Evolutionary conservation across 2,888 invertebrate genomes (phyloP), one percentile per base, ranked within the genome.

Genomic region (Pinctada fucata): DNA sequence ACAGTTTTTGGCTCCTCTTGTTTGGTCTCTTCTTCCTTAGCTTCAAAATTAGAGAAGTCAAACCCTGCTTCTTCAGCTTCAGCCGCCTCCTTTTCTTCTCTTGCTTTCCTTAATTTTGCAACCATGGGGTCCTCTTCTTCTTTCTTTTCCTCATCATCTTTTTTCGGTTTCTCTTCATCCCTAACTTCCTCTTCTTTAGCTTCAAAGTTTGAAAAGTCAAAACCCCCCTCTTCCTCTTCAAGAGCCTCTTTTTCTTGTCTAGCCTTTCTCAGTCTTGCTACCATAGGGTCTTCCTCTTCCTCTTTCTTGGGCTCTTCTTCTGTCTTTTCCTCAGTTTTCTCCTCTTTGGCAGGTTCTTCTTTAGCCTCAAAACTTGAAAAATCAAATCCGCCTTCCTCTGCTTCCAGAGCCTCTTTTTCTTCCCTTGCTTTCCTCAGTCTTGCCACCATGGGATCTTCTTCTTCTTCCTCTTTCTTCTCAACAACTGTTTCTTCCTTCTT

Each of bases 31-130:
- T 64, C 48, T 2, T 58, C 66, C 16, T 71, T 48, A 13, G 65
- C 48, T 58, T 48, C 51, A 52, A 50, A 52, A 13, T 13, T 58
- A 10, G 58, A 58, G 13, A 58, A 58, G 58, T 58, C 58, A 58
- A 58, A 58, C 6, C 16, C 72, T 50, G 67, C 69, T 10, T 69
- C 49, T 51, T 73, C 64, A 52, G 51, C n/a, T 50, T 65, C 71
- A 47, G 72, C 63, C 47, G 10, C 67, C 16, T 75, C 67, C 63
- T 75, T 67, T n/a, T 75, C 72, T 52, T 76, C 65, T 2, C 78
- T 78, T 72, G 67, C 73, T 63, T 77, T 79, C 47, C 78, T 79
- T 69, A 77, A 66, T 51, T 83, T 85, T 16, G 79, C 80, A 67
- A 67, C 70, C 58, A n/a, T 58, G 13, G 66, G 10, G 8, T 67